Percentiles rank a stretch among this genome's conserved stretches.
These are phyloP conservation scores for Vanessa tameamea DNA, from an alignment of 1,140 invertebrate genomes.

Conservation along the genomic window DNA sequence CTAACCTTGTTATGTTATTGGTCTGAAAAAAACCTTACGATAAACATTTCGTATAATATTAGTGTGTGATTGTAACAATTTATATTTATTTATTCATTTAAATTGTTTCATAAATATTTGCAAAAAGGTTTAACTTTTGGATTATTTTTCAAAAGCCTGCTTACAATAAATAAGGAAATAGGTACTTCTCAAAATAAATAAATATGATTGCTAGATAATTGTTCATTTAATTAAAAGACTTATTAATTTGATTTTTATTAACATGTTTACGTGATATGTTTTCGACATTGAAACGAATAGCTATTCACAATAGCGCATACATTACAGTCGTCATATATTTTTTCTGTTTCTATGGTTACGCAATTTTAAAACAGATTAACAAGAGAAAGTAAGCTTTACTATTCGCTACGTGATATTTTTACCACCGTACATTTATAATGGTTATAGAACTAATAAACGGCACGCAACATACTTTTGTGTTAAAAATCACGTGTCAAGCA, in stretches of 20 bases:
- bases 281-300: not conserved
- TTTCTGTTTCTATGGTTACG: not conserved
- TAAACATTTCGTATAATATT: no score
- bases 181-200: no score
- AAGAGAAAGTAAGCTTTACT: conserved; percentile 13
- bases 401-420: conserved; percentile 18
- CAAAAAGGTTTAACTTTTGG: not conserved
- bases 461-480: conserved; percentile 18
- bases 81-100: no score
- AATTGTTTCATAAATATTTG: not conserved
- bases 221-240: no score
- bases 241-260: not conserved
- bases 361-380: not conserved
- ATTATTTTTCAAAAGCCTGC: no score
- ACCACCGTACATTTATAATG: not conserved
- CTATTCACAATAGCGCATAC: not conserved
- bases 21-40: no score
- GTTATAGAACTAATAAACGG: not conserved
- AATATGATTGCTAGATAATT: not conserved
- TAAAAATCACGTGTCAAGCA: conserved; percentile 23
- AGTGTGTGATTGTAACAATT: no score
- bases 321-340: not conserved
- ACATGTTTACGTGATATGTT: not conserved
- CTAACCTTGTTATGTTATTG: not conserved
- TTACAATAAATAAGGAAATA: no score